Evolutionary conservation across 92 coral and sea anemone species (phyloP), one percentile per base, ranked within the genome.

Genomic region (Epizoanthus rinbou): DNA sequence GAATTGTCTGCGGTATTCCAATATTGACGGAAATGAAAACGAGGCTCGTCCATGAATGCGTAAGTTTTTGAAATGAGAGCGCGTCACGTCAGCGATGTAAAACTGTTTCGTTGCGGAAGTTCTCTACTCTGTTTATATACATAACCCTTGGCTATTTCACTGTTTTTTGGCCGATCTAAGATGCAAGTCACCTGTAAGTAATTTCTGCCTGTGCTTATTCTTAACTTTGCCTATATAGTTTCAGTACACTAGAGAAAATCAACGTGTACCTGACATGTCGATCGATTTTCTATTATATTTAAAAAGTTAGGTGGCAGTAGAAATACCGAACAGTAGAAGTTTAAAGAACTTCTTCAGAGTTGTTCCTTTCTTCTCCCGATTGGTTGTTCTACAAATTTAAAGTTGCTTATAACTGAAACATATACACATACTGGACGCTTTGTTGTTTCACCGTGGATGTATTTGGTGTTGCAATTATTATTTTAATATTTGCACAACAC

Each of bases 21-120:
- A 37, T 37, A 37, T 10, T 23, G 39, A 13, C 4, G 2, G 68
- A 63, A 76, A 39, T 59, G 67, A 35, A 59, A 76, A 58, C 69
- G 81, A 76, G 81, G 81, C 81, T 76, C 25, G 8, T 28, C 57
- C 33, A 72, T 41, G 81, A 75, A 75, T 75, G 81, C 81, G 81
- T 75, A 57, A 75, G 3, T 14, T 24, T 78, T 78, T 76, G 39
- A 78, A 78, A 16, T 16, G 4, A 5, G 57, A 62, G 70, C 58
- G 72, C 82, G 82, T 69, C 3, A 47, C 82, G 82, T 69, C 3
- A 47, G 15, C 37, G 18, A 17, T 31, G 9, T 16, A 3, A 41
- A 62, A 50, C 54, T 47, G 10, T 62, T 41, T 39, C 54, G 22
- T 41, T 23, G 23, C 23, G 39, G 23, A 37, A 15, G 25, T 50